Evolutionary conservation across 2,797 vertebrate genomes (phyloP).

Genomic region (Phalanger gymnotis): DNA sequence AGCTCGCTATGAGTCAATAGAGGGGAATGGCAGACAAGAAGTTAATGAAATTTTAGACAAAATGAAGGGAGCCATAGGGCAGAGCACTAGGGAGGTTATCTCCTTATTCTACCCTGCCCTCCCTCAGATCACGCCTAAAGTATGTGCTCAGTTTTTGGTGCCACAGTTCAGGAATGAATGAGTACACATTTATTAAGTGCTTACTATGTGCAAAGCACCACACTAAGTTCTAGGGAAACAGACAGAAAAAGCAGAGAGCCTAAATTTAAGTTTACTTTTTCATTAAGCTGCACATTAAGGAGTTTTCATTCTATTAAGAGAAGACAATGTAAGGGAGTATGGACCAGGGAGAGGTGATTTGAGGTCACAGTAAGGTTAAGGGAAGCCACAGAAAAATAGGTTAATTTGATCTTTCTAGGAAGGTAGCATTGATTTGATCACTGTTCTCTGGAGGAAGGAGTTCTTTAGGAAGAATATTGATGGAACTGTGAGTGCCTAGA

Average conservation of each 20-base stretch:
- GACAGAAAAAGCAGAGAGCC: background rate
- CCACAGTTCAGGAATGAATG: background rate
- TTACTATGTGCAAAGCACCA: background rate
- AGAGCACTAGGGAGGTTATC: background rate
- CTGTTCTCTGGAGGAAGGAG: background rate
- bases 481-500: background rate
- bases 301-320: background rate
- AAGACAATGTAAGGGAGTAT: background rate
- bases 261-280: background rate
- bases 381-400: background rate
- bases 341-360: background rate
- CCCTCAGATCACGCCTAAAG: background rate
- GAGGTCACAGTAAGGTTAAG: background rate
- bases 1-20: background rate
- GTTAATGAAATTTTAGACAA: background rate
- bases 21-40: background rate
- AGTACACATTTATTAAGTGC: background rate
- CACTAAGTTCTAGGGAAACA: background rate
- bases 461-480: background rate
- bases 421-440: background rate
- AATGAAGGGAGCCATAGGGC: background rate
- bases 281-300: background rate
- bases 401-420: background rate
- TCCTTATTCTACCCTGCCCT: background rate
- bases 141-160: slow-evolving; percentile 6